Base-by-base conservation (phyloP, 2,888 invertebrate species). In the Rutpela maculata region DNA sequence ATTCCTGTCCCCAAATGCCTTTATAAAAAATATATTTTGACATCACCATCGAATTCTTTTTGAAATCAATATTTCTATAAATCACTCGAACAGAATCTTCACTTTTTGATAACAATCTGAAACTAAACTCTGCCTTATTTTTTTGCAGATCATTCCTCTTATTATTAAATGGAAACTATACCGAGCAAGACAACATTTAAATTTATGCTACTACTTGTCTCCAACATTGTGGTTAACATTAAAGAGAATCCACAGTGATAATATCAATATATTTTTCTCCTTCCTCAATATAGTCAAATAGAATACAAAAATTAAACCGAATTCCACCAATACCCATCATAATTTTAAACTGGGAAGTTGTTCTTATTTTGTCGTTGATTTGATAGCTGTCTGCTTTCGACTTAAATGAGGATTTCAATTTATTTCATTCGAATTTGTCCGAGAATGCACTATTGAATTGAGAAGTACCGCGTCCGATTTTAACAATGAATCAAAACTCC, bases 401-500 rank as follows among this genome's bases (percentile, higher is more conserved):
- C 31, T 60, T 60, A 70, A 70, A 70, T 60, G 70, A 43, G 59
- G 18, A 59, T 60, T 70, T 22, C 67, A 59, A 70, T 70, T 60
- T 38, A 68, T 35, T 35, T 35, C 6, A 70, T 70, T 38, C 59
- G 43, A 60, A 70, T 59, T 38, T 70, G 35, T 60, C 59, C 18
- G 57, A 67, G n/a, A 55, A 19, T 55, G 55, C 19, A 67, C 67
- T 18, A 55, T 67, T 67, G 55, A 67, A 70, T 57, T 70, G 59
- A 38, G 63, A 56, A 65, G 57, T 56, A 65, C 63, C 63, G 60
- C 63, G 17, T 63, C 31, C 31, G 26, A 50, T 63, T 72, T 60
- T 26, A 55, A 72, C 63, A 72, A 72, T 72, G 72, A 50, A 72
- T 50, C 63, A 55, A 63, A 63, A 63, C 63, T 72, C 55, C 18